Evolutionary conservation across 1,140 invertebrate species (phyloP).

Genomic region (Conus betulinus): DNA sequence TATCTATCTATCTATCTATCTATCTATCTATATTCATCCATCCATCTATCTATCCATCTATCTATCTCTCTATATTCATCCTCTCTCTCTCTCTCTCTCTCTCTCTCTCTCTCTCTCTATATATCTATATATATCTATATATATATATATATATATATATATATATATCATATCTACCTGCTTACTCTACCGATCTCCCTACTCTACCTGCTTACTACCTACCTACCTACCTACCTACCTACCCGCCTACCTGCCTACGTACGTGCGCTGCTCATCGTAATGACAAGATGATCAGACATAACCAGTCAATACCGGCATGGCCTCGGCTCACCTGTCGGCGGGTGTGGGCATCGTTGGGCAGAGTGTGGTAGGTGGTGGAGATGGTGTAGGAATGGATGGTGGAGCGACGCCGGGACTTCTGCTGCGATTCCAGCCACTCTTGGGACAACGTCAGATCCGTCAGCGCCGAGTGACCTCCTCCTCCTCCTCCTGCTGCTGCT

Average conservation of each 20-base stretch:
- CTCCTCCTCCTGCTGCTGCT: background rate
- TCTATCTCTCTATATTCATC: too few relatives aligned
- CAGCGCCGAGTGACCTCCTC: constrained; percentile 37
- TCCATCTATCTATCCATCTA: too few relatives aligned
- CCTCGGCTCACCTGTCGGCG: constrained; percentile 45
- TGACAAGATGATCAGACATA: background rate
- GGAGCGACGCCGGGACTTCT: constrained; percentile 60
- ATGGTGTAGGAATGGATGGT: constrained; percentile 69
- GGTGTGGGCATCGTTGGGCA: constrained; percentile 62
- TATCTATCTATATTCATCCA: too few relatives aligned
- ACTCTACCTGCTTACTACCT: background rate
- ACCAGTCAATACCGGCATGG: background rate
- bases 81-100: background rate
- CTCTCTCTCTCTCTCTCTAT: background rate
- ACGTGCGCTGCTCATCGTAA: background rate
- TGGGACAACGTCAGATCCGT: constrained; percentile 36
- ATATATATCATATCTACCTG: too few relatives aligned
- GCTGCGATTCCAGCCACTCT: constrained; percentile 41
- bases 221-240: too few relatives aligned
- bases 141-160: too few relatives aligned
- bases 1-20: too few relatives aligned
- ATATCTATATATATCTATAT: too few relatives aligned
- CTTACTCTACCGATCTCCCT: background rate
- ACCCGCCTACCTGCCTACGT: too few relatives aligned
- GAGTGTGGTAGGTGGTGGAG: constrained; percentile 63